Evolutionary conservation across 2,888 invertebrate genomes (phyloP), one percentile per base, ranked within the genome.

Genomic region (Lycia hirtaria): DNA sequence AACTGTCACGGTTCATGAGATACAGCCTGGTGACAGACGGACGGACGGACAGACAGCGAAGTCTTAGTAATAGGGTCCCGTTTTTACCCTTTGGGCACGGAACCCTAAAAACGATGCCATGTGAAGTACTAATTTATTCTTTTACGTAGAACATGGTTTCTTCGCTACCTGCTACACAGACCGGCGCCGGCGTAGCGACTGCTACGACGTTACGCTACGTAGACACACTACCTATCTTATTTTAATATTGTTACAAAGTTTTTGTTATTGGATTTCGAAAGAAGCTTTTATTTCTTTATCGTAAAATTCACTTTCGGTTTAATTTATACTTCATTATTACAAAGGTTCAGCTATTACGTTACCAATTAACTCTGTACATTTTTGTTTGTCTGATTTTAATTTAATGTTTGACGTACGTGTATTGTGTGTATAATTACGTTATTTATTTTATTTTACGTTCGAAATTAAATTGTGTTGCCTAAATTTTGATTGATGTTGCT

Each of bases 181-280:
- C 38, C 38, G 38, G 49, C 38, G 38, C 33, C 66, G 60, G 17
- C 68, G 71, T 73, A 68, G 73, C 65, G 69, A 69, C 69, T 75
- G 79, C 75, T 75, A 76, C 75, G 76, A 58, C 64, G 76, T 75
- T 79, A 80, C 78, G 80, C 67, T 68, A 64, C 79, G 85, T 81
- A 83, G 81, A 73, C 78, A n/a, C n/a, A n/a, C n/a, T n/a, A n/a
- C n/a, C 71, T 72, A 70, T 76, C 76, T 81, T 85, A 85, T 87
- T 87, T 86, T 78, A 78, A 83, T 83, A 83, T 81, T 51, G 56
- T 55, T 52, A 52, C 55, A 53, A 53, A 45, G 50, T 56, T 56
- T 56, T 60, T 81, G 82, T 80, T 76, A 72, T 75, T 75, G 73
- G 79, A 80, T 82, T 82, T 81, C 80, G 78, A 79, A 26, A 35